These are phyloP conservation scores for Netelia virgata DNA, from an alignment of 2,888 invertebrate genomes.

Conservation along the genomic window DNA sequence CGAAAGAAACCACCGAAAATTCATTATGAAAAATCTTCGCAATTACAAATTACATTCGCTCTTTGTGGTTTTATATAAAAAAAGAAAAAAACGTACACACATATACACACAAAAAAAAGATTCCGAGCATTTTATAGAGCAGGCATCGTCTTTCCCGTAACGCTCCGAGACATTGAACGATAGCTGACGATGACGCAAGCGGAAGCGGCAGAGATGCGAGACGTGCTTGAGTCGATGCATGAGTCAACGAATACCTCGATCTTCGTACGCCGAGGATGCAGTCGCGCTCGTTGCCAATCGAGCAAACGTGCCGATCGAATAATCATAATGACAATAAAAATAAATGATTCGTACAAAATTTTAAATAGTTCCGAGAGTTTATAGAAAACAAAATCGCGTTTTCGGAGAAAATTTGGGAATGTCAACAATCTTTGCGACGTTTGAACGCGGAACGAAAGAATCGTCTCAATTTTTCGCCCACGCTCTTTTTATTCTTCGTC, in stretches of 20 bases:
- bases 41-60: neutral
- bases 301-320: neutral
- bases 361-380: neutral
- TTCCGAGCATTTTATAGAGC: neutral
- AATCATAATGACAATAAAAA: slow-evolving; percentile 13
- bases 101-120: neutral
- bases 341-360: slow-evolving; percentile 41
- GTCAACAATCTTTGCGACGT: slow-evolving; percentile 71
- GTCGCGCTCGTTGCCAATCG: neutral
- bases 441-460: slow-evolving; percentile 73
- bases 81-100: neutral
- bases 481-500: slow-evolving; percentile 65
- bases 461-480: slow-evolving; percentile 71
- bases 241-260: slow-evolving; percentile 17
- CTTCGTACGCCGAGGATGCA: neutral
- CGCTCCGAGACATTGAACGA: neutral
- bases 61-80: neutral
- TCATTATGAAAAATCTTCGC: neutral
- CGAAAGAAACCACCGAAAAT: neutral
- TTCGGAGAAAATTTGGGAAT: neutral
- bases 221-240: neutral
- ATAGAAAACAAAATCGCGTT: neutral
- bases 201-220: slow-evolving; percentile 15
- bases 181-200: slow-evolving; percentile 38
- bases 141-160: neutral